Conservation (phyloP, 2,888 invertebrate species). For the Craniophora ligustri region DNA sequence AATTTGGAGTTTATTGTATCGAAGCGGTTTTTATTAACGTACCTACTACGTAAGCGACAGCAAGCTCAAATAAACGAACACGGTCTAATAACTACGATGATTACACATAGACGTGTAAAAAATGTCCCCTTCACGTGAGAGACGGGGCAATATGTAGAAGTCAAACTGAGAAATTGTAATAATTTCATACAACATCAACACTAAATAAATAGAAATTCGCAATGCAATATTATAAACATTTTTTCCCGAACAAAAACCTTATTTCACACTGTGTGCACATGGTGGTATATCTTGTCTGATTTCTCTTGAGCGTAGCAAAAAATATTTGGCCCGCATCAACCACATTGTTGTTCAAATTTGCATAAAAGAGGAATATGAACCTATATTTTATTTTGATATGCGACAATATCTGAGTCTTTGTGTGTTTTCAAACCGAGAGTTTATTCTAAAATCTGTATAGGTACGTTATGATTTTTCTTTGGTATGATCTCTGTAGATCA, state of each 20-base stretch:
- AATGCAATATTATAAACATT: slow-evolving; percentile 67
- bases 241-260: slow-evolving; percentile 74
- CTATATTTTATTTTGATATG: slow-evolving; percentile 36
- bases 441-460: neutral
- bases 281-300: slow-evolving; percentile 76
- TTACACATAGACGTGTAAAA: neutral
- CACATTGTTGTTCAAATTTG: slow-evolving; percentile 46
- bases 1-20: too few relatives aligned
- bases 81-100: too few relatives aligned
- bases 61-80: too few relatives aligned
- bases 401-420: slow-evolving; percentile 19
- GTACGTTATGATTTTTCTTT: too few relatives aligned
- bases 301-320: slow-evolving; percentile 74
- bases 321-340: slow-evolving; percentile 66
- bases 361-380: slow-evolving; percentile 39
- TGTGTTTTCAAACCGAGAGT: neutral
- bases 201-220: slow-evolving; percentile 50
- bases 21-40: too few relatives aligned
- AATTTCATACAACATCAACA: slow-evolving; percentile 33
- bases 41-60: too few relatives aligned
- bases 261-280: slow-evolving; percentile 85
- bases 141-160: neutral
- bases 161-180: slow-evolving; percentile 25
- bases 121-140: neutral
- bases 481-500: too few relatives aligned